A percentile compares a stretch with the other conserved stretches of the same genome.
phyloP scores from a whole-genome alignment of 1,140 invertebrate species.

The Drosophila repleta region DNA sequence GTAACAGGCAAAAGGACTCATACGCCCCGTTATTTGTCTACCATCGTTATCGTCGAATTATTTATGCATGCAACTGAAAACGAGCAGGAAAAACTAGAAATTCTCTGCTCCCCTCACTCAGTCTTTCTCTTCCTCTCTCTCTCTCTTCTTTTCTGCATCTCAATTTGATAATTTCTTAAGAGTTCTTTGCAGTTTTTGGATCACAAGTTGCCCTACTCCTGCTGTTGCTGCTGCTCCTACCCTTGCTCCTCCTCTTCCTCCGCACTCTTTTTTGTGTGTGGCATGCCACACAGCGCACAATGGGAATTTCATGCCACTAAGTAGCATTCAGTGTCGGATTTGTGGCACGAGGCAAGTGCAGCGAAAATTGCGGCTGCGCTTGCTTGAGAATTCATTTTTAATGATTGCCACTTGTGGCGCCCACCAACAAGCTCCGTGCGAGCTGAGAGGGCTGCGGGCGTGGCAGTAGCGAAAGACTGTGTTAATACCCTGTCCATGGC shows the following conservation, averaged over 20 bases:
- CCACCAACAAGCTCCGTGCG: background rate
- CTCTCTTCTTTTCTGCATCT: constrained; percentile 24
- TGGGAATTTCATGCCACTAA: constrained; percentile 41
- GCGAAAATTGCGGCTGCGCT: constrained; percentile 28
- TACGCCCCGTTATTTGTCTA: constrained; percentile 50
- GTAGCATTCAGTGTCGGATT: constrained; percentile 61
- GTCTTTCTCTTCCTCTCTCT: constrained; percentile 21
- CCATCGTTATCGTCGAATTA: constrained; percentile 73
- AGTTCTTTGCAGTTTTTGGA: constrained; percentile 37
- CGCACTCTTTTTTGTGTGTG: constrained; percentile 11
- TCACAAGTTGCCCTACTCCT: constrained; percentile 10
- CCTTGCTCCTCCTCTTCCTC: background rate
- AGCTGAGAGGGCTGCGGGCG: background rate
- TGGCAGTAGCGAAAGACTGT: background rate
- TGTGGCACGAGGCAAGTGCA: constrained; percentile 42
- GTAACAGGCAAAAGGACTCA: constrained; percentile 21
- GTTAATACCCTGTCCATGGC: constrained; percentile 25
- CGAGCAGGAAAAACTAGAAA: constrained; percentile 36
- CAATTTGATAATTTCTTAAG: constrained; percentile 76
- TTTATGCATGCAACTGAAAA: constrained; percentile 72
- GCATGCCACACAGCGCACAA: constrained; percentile 25
- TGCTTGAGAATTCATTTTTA: constrained; percentile 54
- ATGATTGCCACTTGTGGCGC: constrained; percentile 55
- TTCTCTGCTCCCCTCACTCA: background rate
- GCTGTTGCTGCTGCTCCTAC: background rate